Evolutionary conservation across 2,888 invertebrate species (phyloP).

Genomic region (Synanthedon vespiformis): DNA sequence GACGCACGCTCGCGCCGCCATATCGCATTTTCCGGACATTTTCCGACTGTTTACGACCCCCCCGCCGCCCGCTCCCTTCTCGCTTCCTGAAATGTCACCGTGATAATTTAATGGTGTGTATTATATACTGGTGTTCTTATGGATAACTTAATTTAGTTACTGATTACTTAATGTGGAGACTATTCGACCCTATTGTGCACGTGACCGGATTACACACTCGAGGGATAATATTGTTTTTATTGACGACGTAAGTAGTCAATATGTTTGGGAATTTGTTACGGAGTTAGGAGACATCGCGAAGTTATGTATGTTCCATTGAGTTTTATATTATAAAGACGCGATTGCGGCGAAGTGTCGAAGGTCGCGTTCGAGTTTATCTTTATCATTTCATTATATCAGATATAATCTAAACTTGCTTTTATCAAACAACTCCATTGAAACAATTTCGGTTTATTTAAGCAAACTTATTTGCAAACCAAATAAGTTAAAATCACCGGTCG

Average conservation of each 20-base stretch:
- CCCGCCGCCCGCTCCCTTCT: constrained; percentile 21
- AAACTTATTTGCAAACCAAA: background rate
- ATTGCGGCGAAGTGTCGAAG: constrained; percentile 38
- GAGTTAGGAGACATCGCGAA: constrained; percentile 6
- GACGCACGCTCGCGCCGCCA: constrained; percentile 38
- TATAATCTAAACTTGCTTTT: constrained; percentile 13
- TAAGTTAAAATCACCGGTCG: background rate
- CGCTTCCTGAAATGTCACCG: constrained; percentile 45
- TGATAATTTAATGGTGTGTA: constrained; percentile 51
- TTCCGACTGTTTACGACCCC: constrained; percentile 36
- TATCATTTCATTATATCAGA: constrained; percentile 19
- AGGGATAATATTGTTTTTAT: constrained; percentile 44
- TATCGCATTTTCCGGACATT: constrained; percentile 27
- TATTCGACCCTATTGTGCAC: constrained; percentile 36
- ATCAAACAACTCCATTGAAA: background rate
- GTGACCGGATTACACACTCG: constrained; percentile 55
- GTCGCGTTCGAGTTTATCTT: constrained; percentile 47
- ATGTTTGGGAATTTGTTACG: constrained; percentile 32
- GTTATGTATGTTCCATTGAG: background rate
- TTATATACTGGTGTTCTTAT: constrained; percentile 26
- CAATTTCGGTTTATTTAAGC: background rate
- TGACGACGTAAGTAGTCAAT: constrained; percentile 46
- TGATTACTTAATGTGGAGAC: constrained; percentile 51
- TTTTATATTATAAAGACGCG: background rate
- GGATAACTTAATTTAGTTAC: constrained; percentile 34